A percentile compares a stretch with the other conserved stretches of the same genome.
Evolutionary conservation across 2,888 invertebrate genomes (phyloP).

Genomic region (Agrypnus murinus): DNA sequence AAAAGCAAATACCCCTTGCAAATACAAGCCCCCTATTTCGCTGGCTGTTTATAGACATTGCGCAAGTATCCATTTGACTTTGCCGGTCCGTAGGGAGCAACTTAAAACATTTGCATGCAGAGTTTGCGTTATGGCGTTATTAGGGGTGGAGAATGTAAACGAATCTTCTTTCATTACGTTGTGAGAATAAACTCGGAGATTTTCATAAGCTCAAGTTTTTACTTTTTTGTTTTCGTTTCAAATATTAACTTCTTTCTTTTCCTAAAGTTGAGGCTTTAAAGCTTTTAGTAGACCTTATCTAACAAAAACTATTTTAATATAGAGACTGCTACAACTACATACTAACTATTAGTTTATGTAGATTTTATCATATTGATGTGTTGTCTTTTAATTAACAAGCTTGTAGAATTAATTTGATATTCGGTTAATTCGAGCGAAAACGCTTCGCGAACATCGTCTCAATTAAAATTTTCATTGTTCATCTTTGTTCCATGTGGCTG

Average conservation of each 20-base stretch:
- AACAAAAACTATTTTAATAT: no score
- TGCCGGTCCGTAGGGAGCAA: slow-evolving; percentile 47
- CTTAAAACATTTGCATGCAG: slow-evolving; percentile 52
- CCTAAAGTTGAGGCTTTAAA: no score
- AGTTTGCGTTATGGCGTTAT: slow-evolving; percentile 52
- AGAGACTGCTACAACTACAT: no score
- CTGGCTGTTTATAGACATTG: slow-evolving; percentile 51
- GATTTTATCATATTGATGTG: not conserved
- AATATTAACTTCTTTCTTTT: not conserved
- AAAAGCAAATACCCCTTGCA: slow-evolving; percentile 45
- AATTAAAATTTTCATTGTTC: slow-evolving; percentile 6
- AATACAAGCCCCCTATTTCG: slow-evolving; percentile 46
- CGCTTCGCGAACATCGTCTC: not conserved
- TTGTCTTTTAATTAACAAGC: not conserved
- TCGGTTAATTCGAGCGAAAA: not conserved
- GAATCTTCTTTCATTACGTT: slow-evolving; percentile 52
- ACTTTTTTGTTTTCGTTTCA: slow-evolving; percentile 23
- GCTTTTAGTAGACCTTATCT: no score
- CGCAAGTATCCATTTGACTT: slow-evolving; percentile 52
- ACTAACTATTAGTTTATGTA: no score
- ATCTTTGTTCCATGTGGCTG: not conserved
- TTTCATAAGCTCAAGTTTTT: slow-evolving; percentile 43
- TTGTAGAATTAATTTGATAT: no score
- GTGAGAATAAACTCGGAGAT: slow-evolving; percentile 49
- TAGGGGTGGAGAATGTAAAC: slow-evolving; percentile 51